Evolutionary conservation across 2,888 invertebrate species (phyloP).

Genomic region (Arge pagana): DNA sequence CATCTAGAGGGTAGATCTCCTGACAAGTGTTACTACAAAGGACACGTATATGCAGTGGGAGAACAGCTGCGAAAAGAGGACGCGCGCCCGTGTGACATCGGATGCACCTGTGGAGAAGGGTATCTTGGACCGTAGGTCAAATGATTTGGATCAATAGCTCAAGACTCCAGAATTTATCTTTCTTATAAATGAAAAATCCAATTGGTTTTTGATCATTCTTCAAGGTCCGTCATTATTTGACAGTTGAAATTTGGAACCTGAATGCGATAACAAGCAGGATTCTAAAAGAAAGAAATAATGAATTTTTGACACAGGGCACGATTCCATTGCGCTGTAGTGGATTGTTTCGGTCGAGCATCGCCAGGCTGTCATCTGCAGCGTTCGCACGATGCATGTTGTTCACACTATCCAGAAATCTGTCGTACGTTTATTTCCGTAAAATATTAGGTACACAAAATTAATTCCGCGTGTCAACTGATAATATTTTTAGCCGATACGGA

Average conservation of each 20-base stretch:
- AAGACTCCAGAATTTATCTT: neutral
- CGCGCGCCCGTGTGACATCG: slow-evolving; percentile 40
- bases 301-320: slow-evolving; percentile 28
- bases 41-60: slow-evolving; percentile 36
- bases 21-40: slow-evolving; percentile 43
- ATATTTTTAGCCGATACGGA: slow-evolving; percentile 33
- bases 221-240: too few species aligned
- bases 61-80: slow-evolving; percentile 39
- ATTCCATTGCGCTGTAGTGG: slow-evolving; percentile 39
- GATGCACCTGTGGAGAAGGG: slow-evolving; percentile 32
- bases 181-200: neutral
- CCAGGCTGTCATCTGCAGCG: slow-evolving; percentile 35
- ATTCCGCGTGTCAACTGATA: neutral
- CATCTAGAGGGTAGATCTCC: slow-evolving; percentile 32
- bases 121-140: neutral
- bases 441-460: too few species aligned
- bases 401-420: slow-evolving; percentile 32
- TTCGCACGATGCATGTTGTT: slow-evolving; percentile 32
- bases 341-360: slow-evolving; percentile 29
- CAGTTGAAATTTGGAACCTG: too few species aligned
- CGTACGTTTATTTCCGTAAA: slow-evolving; percentile 36
- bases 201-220: too few species aligned
- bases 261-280: neutral
- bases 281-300: neutral
- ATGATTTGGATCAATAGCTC: too few species aligned